Evolutionary conservation across 2,113 vertebrate genomes (phyloP).

Genomic region (Xenopus laevis): DNA sequence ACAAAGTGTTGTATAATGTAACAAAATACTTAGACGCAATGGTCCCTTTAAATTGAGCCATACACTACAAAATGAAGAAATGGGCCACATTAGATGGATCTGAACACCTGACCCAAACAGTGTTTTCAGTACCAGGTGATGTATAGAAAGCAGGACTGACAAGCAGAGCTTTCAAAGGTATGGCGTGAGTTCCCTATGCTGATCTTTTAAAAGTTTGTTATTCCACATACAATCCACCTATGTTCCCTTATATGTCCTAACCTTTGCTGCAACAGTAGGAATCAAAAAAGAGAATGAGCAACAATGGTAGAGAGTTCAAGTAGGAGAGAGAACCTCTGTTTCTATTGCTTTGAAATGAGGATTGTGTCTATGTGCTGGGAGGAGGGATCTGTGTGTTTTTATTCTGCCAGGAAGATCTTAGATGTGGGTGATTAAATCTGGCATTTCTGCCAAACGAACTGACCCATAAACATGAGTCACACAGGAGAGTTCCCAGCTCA

Average conservation of each 20-base stretch:
- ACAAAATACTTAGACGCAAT: too few species aligned
- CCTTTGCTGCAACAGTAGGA: not conserved
- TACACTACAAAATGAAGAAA: too few species aligned
- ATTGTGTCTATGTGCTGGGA: constrained; percentile 24
- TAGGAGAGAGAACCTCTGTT: constrained; percentile 18
- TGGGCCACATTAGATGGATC: too few species aligned
- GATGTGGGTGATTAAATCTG: constrained; percentile 46
- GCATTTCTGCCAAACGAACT: constrained; percentile 45
- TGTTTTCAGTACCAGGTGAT: too few species aligned
- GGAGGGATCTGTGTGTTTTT: constrained; percentile 23
- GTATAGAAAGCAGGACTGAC: too few species aligned
- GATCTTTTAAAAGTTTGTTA: too few species aligned
- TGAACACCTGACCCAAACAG: too few species aligned
- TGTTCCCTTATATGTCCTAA: not conserved
- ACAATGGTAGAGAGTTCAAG: constrained; percentile 11
- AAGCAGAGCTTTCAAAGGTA: too few species aligned
- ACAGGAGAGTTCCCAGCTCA: constrained; percentile 40
- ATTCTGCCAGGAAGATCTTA: constrained; percentile 40
- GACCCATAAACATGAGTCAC: constrained; percentile 45
- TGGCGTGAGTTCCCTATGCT: too few species aligned
- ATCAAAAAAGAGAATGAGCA: not conserved
- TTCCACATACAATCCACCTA: too few species aligned
- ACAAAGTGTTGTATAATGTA: too few species aligned
- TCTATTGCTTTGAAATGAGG: constrained; percentile 19
- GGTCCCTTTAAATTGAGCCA: too few species aligned